Evolutionary conservation across 2,888 invertebrate genomes (phyloP).

Genomic region (Dicranocentrus wangi): DNA sequence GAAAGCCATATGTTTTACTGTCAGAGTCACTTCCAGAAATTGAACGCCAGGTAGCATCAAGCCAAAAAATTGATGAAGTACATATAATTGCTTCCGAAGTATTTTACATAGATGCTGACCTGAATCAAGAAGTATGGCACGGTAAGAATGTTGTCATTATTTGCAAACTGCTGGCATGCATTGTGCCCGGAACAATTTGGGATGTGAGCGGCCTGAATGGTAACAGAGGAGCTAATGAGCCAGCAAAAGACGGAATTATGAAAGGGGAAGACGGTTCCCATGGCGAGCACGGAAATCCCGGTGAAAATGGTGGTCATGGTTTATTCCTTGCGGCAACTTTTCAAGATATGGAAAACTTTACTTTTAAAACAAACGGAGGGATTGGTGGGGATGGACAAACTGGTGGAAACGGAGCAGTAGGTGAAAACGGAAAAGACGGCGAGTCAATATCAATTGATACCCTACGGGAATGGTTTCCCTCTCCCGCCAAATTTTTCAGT

Average conservation of each 20-base stretch:
- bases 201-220: slow-evolving; percentile 71
- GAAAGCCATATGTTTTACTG: too few relatives aligned
- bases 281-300: slow-evolving; percentile 72
- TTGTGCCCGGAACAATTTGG: slow-evolving; percentile 66
- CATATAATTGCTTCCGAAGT: slow-evolving; percentile 69
- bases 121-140: slow-evolving; percentile 68
- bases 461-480: not conserved
- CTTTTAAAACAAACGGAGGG: slow-evolving; percentile 73
- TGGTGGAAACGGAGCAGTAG: slow-evolving; percentile 73
- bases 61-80: slow-evolving; percentile 72
- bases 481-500: not conserved
- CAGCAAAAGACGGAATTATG: not conserved
- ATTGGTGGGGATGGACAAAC: slow-evolving; percentile 73
- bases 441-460: not conserved
- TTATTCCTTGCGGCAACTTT: slow-evolving; percentile 68
- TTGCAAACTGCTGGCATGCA: slow-evolving; percentile 68
- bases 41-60: too few relatives aligned
- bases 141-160: slow-evolving; percentile 71
- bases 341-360: slow-evolving; percentile 69
- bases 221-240: not conserved
- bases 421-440: slow-evolving; percentile 50
- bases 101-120: slow-evolving; percentile 67
- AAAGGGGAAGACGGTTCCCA: not conserved
- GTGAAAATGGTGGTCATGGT: slow-evolving; percentile 74
- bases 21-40: too few relatives aligned